These are phyloP conservation scores for Macaria notata DNA, from an alignment of 2,888 invertebrate genomes.

Conservation along the genomic window DNA sequence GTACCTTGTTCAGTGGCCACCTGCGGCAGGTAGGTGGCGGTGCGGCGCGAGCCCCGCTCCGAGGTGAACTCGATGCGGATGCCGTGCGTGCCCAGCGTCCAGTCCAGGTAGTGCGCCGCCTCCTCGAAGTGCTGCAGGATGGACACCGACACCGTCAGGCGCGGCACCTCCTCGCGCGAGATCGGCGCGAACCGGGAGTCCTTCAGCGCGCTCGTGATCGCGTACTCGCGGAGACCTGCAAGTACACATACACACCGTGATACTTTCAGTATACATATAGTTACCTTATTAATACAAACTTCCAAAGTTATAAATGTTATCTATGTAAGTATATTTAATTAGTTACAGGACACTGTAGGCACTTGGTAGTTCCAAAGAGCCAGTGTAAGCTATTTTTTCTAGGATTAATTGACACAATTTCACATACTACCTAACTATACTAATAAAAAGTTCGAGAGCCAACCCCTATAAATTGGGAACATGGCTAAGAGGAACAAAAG, in stretches of 20 bases:
- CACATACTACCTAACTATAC: too few species aligned
- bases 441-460: too few species aligned
- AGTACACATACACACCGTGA: background rate
- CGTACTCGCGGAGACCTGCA: constrained; percentile 96
- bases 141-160: constrained; percentile 97
- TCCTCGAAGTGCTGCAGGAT: constrained; percentile 98
- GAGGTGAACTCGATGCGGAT: constrained; percentile 98
- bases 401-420: too few species aligned
- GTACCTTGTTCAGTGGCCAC: constrained; percentile 98
- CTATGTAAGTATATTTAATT: too few species aligned
- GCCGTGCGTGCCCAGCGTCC: constrained; percentile 98
- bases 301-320: too few species aligned
- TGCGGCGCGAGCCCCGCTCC: constrained; percentile 95
- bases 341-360: too few species aligned
- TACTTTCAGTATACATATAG: too few species aligned
- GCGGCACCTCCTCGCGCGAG: constrained; percentile 94
- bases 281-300: too few species aligned
- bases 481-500: too few species aligned
- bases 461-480: too few species aligned
- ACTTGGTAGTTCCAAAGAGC: too few species aligned
- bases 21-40: constrained; percentile 99
- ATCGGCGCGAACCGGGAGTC: constrained; percentile 99
- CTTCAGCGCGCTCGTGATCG: constrained; percentile 98
- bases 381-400: too few species aligned
- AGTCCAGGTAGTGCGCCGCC: constrained; percentile 96